Conservation (phyloP, 64 coral and sea anemone species). For the Montipora capricornis region DNA sequence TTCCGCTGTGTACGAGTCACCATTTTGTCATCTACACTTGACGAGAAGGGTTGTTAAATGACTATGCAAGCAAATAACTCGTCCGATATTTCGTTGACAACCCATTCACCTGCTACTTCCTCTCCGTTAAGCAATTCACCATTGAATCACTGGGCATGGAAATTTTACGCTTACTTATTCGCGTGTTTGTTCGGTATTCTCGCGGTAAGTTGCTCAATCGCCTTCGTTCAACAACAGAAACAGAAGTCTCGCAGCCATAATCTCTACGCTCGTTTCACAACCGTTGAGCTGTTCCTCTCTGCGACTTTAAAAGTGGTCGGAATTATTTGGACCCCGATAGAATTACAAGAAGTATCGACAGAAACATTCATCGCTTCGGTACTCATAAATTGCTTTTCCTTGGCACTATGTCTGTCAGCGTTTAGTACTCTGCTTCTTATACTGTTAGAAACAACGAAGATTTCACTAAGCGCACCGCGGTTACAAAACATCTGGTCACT, state of each 20-base stretch:
- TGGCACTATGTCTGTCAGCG: not conserved
- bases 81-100: not conserved
- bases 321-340: not conserved
- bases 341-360: not conserved
- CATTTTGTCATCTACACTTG: too few species aligned
- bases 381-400: not conserved
- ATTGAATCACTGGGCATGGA: slow-evolving; percentile 16
- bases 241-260: not conserved
- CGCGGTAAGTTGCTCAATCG: not conserved
- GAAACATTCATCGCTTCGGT: not conserved
- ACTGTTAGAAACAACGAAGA: slow-evolving; percentile 35
- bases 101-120: not conserved
- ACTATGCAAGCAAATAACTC: not conserved
- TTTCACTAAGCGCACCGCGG: not conserved
- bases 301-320: not conserved
- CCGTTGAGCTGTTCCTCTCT: not conserved
- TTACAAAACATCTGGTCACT: slow-evolving; percentile 29
- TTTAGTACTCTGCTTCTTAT: slow-evolving; percentile 33
- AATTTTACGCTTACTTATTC: not conserved
- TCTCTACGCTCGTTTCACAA: slow-evolving; percentile 16
- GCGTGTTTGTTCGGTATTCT: not conserved
- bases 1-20: too few species aligned
- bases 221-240: slow-evolving; percentile 4
- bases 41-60: too few species aligned
- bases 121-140: not conserved